Evolutionary conservation across 2,797 vertebrate genomes (phyloP).

Genomic region (Iguana delicatissima): DNA sequence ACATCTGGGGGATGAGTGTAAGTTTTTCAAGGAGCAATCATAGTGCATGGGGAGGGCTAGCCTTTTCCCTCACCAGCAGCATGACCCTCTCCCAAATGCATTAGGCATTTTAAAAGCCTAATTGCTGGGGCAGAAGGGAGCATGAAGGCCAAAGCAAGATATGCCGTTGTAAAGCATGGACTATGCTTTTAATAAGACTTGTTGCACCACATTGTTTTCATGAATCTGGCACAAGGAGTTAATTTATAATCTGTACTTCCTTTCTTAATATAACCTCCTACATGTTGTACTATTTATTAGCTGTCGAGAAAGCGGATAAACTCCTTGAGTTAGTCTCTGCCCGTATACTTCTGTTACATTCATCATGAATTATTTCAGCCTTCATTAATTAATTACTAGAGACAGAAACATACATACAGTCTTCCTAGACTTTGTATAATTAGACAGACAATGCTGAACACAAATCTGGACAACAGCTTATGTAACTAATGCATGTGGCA

Average conservation of each 20-base stretch:
- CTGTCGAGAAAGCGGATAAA: constrained; percentile 72
- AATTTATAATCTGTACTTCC: constrained; percentile 8
- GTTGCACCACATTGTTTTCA: neutral
- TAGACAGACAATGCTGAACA: constrained; percentile 43
- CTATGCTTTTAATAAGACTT: neutral
- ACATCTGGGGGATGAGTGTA: neutral
- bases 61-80: neutral
- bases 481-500: constrained; percentile 24
- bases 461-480: constrained; percentile 51
- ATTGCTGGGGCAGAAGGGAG: neutral
- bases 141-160: neutral
- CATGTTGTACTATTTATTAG: neutral
- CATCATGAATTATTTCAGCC: constrained; percentile 83
- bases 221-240: neutral
- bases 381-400: constrained; percentile 82
- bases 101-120: neutral
- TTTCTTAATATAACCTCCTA: neutral
- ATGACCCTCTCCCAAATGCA: no score
- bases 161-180: neutral
- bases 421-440: constrained; percentile 68
- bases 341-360: constrained; percentile 77
- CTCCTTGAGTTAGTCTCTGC: constrained; percentile 73
- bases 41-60: neutral
- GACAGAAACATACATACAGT: constrained; percentile 73
- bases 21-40: neutral